Conservation (phyloP, 1,140 invertebrate genomes). For the Sitophilus oryzae region DNA sequence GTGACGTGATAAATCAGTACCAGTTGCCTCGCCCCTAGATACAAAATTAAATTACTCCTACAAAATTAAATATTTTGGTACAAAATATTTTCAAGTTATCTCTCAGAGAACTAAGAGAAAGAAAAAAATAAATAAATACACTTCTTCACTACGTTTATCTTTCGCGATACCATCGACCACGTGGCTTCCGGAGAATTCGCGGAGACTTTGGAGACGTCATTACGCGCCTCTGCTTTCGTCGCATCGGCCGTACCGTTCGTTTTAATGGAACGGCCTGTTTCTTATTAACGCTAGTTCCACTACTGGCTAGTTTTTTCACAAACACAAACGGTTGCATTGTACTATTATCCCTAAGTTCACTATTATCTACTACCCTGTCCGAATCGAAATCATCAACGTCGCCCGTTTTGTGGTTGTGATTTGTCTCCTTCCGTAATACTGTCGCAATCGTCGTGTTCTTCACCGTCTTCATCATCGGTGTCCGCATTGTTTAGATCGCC, state of each 20-base stretch:
- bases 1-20: too few species aligned
- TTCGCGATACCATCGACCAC: too few species aligned
- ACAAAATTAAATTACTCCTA: too few species aligned
- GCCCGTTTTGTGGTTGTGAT: constrained; percentile 19
- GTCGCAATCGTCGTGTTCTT: constrained; percentile 24
- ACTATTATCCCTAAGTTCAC: constrained; percentile 34
- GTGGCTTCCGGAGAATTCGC: too few species aligned
- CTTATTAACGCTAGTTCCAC: constrained; percentile 14
- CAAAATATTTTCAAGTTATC: too few species aligned
- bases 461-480: constrained; percentile 22
- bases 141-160: too few species aligned
- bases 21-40: too few species aligned
- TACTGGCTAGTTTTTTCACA: constrained; percentile 38
- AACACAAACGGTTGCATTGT: constrained; percentile 38
- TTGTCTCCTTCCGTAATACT: constrained; percentile 25
- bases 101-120: too few species aligned
- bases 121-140: too few species aligned
- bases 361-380: constrained; percentile 26
- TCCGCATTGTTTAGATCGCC: constrained; percentile 19
- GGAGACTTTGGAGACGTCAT: too few species aligned
- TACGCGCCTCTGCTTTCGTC: too few species aligned
- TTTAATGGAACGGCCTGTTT: constrained; percentile 23
- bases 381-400: constrained; percentile 9
- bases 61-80: too few species aligned
- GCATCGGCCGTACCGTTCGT: constrained; percentile 28